Base-by-base conservation (phyloP, 2,888 invertebrate species). In the Lymantria dispar region DNA sequence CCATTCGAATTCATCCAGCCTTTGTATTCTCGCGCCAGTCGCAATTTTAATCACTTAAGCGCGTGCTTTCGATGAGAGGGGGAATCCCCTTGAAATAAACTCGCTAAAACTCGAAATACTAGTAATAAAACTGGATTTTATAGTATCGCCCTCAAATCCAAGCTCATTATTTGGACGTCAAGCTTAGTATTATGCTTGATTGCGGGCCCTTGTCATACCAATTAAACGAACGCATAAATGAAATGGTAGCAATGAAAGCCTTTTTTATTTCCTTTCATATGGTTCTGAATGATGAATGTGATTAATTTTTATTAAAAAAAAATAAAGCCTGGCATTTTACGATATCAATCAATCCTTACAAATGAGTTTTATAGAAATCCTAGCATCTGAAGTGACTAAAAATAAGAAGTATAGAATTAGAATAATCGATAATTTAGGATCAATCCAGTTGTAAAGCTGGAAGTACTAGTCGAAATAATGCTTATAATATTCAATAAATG, bases 1-100 rank as follows among this genome's bases (percentile, higher is more conserved):
- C 80, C 80, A 85, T 87, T 87, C 83, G 86, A 86, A 87, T 87
- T 84, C 85, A 85, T 85, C 85, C 76, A 76, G 78, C 67, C 68
- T 83, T 85, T 87, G 85, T 87, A 72, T 72, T 68, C 58, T 65
- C 64, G 78, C 82, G 72, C 74, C 73, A 70, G 72, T 72, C 78
- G 76, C 80, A 80, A 82, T 82, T 85, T 85, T 87, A 87, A 88
- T 89, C 87, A 88, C 87, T 87, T 84, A 87, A 81, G 73, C 73
- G 74, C 81, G 82, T 52, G 51, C 50, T 39, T 22, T 30, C 31
- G 7, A n/a, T 7, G 7, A n/a, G 29, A 29, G 29, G 29, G 44
- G 44, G 45, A 42, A 33, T 22, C 22, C 38, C 43, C 74, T 76
- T 76, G 70, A 70, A 76, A 74, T 73, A 76, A 70, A 76, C 72